phyloP scores from a whole-genome alignment of 1,140 invertebrate genomes.

The Halesus radiatus region DNA sequence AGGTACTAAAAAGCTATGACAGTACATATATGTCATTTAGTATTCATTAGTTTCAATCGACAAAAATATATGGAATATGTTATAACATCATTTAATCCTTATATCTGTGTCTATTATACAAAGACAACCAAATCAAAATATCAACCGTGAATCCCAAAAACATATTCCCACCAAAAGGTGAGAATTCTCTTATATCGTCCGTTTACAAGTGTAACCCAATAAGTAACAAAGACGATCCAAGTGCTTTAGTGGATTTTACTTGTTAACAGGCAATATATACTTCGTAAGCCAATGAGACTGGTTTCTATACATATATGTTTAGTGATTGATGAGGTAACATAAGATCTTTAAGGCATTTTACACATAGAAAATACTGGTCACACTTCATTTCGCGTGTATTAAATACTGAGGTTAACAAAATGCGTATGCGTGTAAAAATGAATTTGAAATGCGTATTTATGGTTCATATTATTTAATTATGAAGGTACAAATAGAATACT shows the following conservation, averaged over 20 bases:
- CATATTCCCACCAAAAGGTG: not conserved
- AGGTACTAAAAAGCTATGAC: constrained; percentile 35
- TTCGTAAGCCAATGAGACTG: too few species aligned
- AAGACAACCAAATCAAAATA: not conserved
- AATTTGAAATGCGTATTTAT: not conserved
- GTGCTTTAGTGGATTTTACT: too few species aligned
- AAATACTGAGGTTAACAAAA: not conserved
- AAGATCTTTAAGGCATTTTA: constrained; percentile 19
- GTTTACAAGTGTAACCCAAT: too few species aligned
- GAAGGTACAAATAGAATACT: too few species aligned
- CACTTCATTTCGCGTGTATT: not conserved
- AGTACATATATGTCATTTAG: not conserved
- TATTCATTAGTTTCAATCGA: constrained; percentile 2
- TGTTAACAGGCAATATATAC: too few species aligned
- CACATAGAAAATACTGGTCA: not conserved
- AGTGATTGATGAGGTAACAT: not conserved
- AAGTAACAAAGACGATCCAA: too few species aligned
- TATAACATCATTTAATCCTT: constrained; percentile 15
- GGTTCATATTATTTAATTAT: too few species aligned
- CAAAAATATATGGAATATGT: constrained; percentile 33
- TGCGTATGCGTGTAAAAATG: not conserved
- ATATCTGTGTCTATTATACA: not conserved
- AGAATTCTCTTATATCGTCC: not conserved
- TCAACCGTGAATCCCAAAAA: not conserved
- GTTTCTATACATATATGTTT: not conserved